Evolutionary conservation across 2,888 invertebrate species (phyloP).

Genomic region (Sphecodes monilicornis): DNA sequence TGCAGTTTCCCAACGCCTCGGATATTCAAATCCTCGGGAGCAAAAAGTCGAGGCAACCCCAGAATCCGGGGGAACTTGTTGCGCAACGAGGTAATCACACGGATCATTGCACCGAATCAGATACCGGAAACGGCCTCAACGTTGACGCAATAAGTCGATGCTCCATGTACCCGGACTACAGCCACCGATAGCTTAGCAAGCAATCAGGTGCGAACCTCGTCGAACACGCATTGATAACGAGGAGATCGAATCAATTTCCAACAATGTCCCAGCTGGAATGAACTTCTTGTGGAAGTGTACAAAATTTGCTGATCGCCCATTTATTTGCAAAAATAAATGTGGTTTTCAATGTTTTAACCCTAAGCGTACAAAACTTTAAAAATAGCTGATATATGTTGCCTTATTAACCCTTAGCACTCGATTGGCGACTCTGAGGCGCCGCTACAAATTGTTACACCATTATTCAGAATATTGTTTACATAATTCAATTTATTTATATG

Average conservation of each 20-base stretch:
- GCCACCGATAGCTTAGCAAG: slow-evolving; percentile 1
- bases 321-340: background rate
- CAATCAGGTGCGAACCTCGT: slow-evolving; percentile 1
- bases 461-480: too few relatives aligned
- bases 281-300: background rate
- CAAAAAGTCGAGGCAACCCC: slow-evolving; percentile 6
- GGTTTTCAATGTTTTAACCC: background rate
- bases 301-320: background rate
- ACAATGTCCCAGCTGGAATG: background rate
- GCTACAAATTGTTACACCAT: too few relatives aligned
- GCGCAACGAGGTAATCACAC: slow-evolving; percentile 59
- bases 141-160: slow-evolving; percentile 52
- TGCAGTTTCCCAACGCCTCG: slow-evolving; percentile 24
- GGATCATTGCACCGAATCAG: slow-evolving; percentile 56
- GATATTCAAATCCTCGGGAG: slow-evolving; percentile 47
- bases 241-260: slow-evolving; percentile 2
- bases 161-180: background rate
- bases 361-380: too few relatives aligned
- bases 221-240: slow-evolving; percentile 2
- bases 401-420: too few relatives aligned
- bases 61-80: slow-evolving; percentile 47
- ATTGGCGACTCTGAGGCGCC: too few relatives aligned
- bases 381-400: too few relatives aligned
- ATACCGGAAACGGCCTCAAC: slow-evolving; percentile 52
- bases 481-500: too few relatives aligned